Percentiles rank a stretch among this genome's conserved stretches.
These are phyloP conservation scores for Neomicropteryx cornuta DNA, from an alignment of 1,140 invertebrate species.

Conservation along the genomic window DNA sequence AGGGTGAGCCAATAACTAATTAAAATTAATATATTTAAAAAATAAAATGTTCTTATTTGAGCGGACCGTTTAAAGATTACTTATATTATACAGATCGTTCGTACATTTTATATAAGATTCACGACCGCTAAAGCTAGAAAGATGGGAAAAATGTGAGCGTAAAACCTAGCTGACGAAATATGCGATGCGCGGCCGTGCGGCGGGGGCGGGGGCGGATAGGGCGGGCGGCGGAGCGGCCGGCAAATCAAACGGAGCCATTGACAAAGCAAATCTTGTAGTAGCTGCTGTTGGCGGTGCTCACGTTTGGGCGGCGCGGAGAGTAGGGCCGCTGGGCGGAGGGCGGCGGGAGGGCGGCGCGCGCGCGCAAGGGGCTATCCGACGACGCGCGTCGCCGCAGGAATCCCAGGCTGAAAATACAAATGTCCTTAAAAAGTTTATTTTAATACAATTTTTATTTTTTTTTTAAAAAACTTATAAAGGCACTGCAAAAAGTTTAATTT, in stretches of 20 bases:
- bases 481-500: not conserved
- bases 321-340: constrained; percentile 23
- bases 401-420: constrained; percentile 33
- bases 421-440: not conserved
- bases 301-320: constrained; percentile 32
- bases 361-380: constrained; percentile 38
- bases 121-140: constrained; percentile 3
- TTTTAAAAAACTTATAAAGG: not conserved
- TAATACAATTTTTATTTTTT: not conserved
- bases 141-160: not conserved
- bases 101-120: constrained; percentile 12
- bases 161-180: not conserved
- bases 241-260: constrained; percentile 37
- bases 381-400: constrained; percentile 37
- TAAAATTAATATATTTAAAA: too few relatives aligned
- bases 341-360: constrained; percentile 23
- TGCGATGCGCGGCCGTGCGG: constrained; percentile 14
- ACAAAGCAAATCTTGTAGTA: constrained; percentile 46
- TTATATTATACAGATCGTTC: not conserved
- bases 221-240: not conserved
- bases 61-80: not conserved
- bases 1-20: too few relatives aligned
- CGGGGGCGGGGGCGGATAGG: too few relatives aligned
- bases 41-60: too few relatives aligned
- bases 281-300: constrained; percentile 32